Percentiles rank a stretch among this genome's conserved stretches.
Conservation (phyloP, 2,888 invertebrate genomes). For the Erebia aethiops region DNA sequence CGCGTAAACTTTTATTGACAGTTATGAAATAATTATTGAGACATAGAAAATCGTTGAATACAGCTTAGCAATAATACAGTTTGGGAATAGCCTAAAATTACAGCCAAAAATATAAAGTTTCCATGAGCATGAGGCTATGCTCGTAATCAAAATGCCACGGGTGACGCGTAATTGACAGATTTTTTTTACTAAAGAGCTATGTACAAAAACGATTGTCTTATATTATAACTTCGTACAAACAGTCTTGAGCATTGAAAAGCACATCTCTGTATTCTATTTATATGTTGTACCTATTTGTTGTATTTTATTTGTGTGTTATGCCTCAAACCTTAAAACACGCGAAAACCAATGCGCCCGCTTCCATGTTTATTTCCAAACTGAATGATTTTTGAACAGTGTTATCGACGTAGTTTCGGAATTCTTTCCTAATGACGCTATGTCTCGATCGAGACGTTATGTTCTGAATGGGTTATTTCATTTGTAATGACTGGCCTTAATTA, state of each 20-base stretch:
- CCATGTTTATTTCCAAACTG: neutral
- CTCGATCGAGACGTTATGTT: constrained; percentile 39
- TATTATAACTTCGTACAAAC: too few species aligned
- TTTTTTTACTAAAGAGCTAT: too few species aligned
- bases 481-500: constrained; percentile 30
- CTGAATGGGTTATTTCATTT: constrained; percentile 31
- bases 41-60: neutral
- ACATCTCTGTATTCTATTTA: too few species aligned
- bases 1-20: constrained; percentile 16
- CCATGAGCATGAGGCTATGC: too few species aligned
- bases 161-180: too few species aligned
- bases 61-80: constrained; percentile 1
- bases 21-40: constrained; percentile 25
- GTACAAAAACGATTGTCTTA: too few species aligned
- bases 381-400: neutral
- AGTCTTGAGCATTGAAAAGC: too few species aligned
- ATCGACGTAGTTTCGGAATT: constrained; percentile 36
- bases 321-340: neutral
- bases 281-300: too few species aligned
- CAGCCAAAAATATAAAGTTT: neutral
- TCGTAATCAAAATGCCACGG: too few species aligned
- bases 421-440: constrained; percentile 43
- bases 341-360: neutral
- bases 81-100: neutral
- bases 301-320: too few species aligned